These are phyloP conservation scores for Pelosia muscerda DNA, from an alignment of 2,888 invertebrate species.

Conservation along the genomic window DNA sequence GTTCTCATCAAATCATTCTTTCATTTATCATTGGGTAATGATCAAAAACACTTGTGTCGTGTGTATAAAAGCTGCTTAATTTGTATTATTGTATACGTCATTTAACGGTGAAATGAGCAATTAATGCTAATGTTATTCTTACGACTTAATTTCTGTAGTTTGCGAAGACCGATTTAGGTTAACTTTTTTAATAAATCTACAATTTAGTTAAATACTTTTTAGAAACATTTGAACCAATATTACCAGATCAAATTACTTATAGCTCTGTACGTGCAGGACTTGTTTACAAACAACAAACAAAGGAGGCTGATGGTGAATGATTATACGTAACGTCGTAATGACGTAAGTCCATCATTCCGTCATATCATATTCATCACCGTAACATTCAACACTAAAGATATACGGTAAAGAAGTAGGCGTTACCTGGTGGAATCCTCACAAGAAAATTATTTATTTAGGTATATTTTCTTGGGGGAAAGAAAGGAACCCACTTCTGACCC, in stretches of 20 bases:
- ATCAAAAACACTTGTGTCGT: slow-evolving; percentile 1
- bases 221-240: neutral
- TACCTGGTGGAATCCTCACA: too few species aligned
- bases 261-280: neutral
- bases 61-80: neutral
- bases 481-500: too few species aligned
- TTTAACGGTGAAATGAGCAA: slow-evolving; percentile 10
- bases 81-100: slow-evolving; percentile 6
- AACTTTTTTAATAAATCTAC: neutral
- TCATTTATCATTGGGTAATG: slow-evolving; percentile 22
- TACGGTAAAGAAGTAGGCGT: too few species aligned
- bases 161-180: neutral
- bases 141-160: neutral
- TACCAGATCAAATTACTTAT: neutral
- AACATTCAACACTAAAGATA: neutral
- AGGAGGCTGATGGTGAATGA: neutral
- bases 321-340: neutral
- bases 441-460: too few species aligned
- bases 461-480: too few species aligned
- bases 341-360: neutral
- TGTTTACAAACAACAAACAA: neutral
- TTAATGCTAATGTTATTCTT: slow-evolving; percentile 12
- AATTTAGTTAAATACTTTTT: neutral
- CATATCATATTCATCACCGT: neutral
- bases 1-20: slow-evolving; percentile 31